phyloP scores from a whole-genome alignment of 1,140 invertebrate genomes.

The Pseudomyrmex pallidus region DNA sequence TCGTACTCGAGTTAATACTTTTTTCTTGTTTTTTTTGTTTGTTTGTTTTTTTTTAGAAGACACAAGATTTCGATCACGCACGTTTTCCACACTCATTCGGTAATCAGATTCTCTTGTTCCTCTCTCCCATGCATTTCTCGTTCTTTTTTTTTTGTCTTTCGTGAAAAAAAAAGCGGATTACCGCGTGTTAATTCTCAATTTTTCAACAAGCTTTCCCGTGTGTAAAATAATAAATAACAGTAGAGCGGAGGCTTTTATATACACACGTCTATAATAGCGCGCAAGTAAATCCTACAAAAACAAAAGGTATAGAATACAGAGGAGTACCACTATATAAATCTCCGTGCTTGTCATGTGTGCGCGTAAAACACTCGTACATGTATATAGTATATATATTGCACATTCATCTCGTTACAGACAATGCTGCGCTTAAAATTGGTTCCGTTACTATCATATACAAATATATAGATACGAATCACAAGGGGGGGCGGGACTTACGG shows the following conservation, averaged over 20 bases:
- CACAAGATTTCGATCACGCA: background rate
- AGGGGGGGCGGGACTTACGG: background rate
- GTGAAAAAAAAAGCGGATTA: background rate
- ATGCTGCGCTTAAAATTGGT: conserved; percentile 28
- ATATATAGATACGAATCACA: conserved; percentile 18
- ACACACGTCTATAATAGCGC: conserved; percentile 4
- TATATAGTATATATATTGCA: conserved; percentile 37
- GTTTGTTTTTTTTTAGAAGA: background rate
- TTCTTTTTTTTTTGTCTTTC: background rate
- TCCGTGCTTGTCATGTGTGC: conserved; percentile 32
- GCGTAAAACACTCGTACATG: background rate
- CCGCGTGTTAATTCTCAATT: background rate
- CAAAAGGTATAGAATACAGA: conserved; percentile 31
- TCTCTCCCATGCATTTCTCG: no score
- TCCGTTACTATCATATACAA: background rate
- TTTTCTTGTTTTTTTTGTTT: no score
- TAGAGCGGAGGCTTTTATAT: background rate
- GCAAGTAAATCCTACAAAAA: conserved; percentile 15
- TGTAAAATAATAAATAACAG: background rate
- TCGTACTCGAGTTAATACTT: conserved; percentile 20
- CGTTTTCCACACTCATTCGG: background rate
- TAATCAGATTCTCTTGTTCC: background rate
- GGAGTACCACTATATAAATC: conserved; percentile 40
- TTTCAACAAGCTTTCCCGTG: background rate
- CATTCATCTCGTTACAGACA: conserved; percentile 42